Percentiles rank a stretch among this genome's conserved stretches.
Evolutionary conservation across 2,797 vertebrate genomes (phyloP).

Genomic region (Muraenolepis orangiensis): DNA sequence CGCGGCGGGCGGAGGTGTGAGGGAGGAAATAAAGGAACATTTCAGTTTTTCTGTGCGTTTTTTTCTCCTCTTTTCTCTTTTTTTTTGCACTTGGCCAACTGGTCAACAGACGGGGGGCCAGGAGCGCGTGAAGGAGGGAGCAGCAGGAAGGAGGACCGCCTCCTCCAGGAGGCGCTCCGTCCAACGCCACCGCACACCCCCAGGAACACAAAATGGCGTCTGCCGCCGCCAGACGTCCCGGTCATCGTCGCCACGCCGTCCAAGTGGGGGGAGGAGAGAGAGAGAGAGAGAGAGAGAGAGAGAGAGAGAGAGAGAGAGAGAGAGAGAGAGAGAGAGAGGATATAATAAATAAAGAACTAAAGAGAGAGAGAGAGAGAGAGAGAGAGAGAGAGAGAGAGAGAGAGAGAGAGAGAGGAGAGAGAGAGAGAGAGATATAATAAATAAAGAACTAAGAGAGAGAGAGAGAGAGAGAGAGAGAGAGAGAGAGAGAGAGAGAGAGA

Average conservation of each 20-base stretch:
- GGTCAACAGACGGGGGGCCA: slow-evolving; percentile 62
- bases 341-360: too few relatives aligned
- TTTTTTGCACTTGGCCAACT: slow-evolving; percentile 44
- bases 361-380: too few relatives aligned
- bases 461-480: too few relatives aligned
- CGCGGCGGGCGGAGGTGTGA: slow-evolving; percentile 52
- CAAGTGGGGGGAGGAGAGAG: slow-evolving; percentile 10
- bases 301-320: too few relatives aligned
- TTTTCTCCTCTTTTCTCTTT: background rate
- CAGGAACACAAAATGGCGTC: slow-evolving; percentile 33
- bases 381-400: too few relatives aligned
- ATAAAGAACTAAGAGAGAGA: too few relatives aligned
- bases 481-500: too few relatives aligned
- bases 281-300: too few relatives aligned
- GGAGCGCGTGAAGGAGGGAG: slow-evolving; percentile 21
- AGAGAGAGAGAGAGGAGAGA: too few relatives aligned
- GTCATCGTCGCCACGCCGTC: slow-evolving; percentile 49
- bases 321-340: too few relatives aligned
- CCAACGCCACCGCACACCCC: too few relatives aligned
- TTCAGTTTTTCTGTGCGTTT: background rate
- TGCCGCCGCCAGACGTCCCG: slow-evolving; percentile 54
- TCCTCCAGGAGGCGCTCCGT: slow-evolving; percentile 31
- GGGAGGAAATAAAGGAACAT: slow-evolving; percentile 20
- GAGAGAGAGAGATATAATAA: too few relatives aligned
- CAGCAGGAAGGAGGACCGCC: slow-evolving; percentile 23